Conservation (phyloP, 2,113 vertebrate species). For the Buteo buteo region DNA sequence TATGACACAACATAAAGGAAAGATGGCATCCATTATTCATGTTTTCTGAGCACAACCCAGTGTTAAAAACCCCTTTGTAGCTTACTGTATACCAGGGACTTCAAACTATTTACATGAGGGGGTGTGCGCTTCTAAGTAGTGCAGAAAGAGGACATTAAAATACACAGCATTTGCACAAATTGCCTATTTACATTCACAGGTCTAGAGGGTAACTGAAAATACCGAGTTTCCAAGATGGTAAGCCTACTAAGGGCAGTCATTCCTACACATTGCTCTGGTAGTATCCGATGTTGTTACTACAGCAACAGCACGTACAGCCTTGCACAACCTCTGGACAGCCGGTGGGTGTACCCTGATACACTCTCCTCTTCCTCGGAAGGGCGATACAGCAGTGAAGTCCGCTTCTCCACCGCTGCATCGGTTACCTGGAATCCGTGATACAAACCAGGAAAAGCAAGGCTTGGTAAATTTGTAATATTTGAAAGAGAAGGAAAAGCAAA, state of each 20-base stretch:
- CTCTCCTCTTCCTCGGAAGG: not conserved
- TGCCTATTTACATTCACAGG: not conserved
- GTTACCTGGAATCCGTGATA: rapidly evolving
- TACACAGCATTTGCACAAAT: not conserved
- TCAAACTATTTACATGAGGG: not conserved
- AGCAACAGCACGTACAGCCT: not conserved
- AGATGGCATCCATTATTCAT: not conserved
- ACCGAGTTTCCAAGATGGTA: not conserved
- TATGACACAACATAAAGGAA: not conserved
- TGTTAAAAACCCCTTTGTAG: not conserved
- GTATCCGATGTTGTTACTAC: not conserved
- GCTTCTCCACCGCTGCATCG: rapidly evolving
- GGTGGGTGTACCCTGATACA: not conserved
- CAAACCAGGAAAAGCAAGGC: not conserved
- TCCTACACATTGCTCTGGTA: not conserved
- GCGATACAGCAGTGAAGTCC: not conserved
- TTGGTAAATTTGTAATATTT: too few species aligned
- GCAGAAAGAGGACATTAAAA: not conserved
- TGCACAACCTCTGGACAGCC: not conserved
- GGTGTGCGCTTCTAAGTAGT: not conserved
- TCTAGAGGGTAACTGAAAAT: not conserved
- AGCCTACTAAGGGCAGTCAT: not conserved
- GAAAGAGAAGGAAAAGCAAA: not conserved
- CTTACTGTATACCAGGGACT: not conserved
- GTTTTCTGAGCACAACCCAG: not conserved